Percentiles rank a stretch among this genome's conserved stretches.
These are phyloP conservation scores for Trichoplax adhaerens DNA, from an alignment of 37 sponge, comb jelly and placozoan species.

Conservation along the genomic window DNA sequence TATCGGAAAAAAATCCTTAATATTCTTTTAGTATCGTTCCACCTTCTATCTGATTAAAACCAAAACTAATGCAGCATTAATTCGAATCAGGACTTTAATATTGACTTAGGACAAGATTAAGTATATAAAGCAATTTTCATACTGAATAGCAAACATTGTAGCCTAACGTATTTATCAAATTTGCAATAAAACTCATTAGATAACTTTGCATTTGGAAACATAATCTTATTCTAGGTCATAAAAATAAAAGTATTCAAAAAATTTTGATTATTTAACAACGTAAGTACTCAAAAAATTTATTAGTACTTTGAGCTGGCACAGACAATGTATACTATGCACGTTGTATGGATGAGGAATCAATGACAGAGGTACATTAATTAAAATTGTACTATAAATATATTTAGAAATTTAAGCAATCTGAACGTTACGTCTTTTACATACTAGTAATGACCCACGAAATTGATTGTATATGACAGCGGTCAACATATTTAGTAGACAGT, in stretches of 20 bases:
- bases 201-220: too few species aligned
- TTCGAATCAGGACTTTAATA: background rate
- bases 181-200: too few species aligned
- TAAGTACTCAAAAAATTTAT: too few species aligned
- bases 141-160: too few species aligned
- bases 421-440: background rate
- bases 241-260: too few species aligned
- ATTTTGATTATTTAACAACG: too few species aligned
- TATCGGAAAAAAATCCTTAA: background rate
- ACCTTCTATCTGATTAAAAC: too few species aligned
- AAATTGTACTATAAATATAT: slow-evolving; percentile 9
- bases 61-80: background rate
- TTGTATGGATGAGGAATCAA: background rate
- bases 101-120: background rate
- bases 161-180: too few species aligned
- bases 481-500: slow-evolving; percentile 70
- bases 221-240: too few species aligned
- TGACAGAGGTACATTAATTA: background rate
- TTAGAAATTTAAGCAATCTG: background rate
- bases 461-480: slow-evolving; percentile 90
- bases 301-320: too few species aligned
- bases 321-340: too few species aligned
- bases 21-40: too few species aligned
- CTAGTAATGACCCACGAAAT: slow-evolving; percentile 59
- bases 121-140: background rate